Base-by-base conservation (phyloP, 2,797 vertebrate species). In the Podargus strigoides region DNA sequence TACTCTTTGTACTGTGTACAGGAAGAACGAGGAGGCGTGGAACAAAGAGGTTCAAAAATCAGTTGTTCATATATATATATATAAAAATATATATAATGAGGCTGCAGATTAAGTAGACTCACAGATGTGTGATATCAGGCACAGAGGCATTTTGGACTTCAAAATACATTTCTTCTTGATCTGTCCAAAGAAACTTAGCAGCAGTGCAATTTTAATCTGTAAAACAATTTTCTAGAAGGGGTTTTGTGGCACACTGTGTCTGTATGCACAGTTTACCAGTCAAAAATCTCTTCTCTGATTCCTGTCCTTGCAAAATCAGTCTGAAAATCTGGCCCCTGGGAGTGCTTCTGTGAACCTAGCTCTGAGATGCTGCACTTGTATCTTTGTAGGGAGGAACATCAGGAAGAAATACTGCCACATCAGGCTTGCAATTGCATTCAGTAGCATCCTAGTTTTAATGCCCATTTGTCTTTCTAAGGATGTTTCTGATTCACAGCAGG, bases 31-130 rank as follows among this genome's bases (percentile, higher is more conserved):
- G 69, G 73, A 83, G 76, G 59, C 0, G 1, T 66, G 37, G 73
- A 92, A 89, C 62, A 85, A 89, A 87, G 59, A 90, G 68, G 66
- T 84, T 85, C 85, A 70, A 78, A 83, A 93, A 76, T 15, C 11
- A n/a, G 55, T 62, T 84, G 32, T 62, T 72, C 13, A 10, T 32
- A 18, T 6, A 53, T n/a, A 10, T 47, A 10, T 32, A 23, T 46
- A 12, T 49, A 26, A 13, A 44, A 12, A 44, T 27, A 42, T 28
- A 42, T 19, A 23, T 60, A 10, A 12, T 39, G 42, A 77, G 14
- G 23, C 32, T 83, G 60, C 64, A 89, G 41, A 69, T 68, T 80
- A 94, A 85, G 30, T 47, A 41, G 58, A 36, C 39, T 81, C 32
- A 62, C 44, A 87, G 32, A 14, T 49, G 82, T 75, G 44, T 74